Conservation (phyloP, 2,888 invertebrate species). For the Lymantria dispar region DNA sequence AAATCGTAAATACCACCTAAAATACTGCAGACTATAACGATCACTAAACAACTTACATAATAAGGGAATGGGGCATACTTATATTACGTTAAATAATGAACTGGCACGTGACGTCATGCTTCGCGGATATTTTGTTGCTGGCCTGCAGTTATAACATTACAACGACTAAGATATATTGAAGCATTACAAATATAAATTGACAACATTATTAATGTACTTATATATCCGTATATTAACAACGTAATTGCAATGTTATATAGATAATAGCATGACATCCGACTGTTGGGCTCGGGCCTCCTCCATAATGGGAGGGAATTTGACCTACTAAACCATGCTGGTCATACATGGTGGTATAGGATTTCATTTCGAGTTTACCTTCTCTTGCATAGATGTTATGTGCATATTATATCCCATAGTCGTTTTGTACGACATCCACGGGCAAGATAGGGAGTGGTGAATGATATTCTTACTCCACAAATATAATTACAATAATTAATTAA, state of each 20-base stretch:
- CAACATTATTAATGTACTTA: slow-evolving; percentile 19
- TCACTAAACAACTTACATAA: background rate
- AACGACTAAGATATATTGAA: slow-evolving; percentile 26
- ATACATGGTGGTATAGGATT: too few species aligned
- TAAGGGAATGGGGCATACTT: background rate
- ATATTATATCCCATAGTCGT: too few species aligned
- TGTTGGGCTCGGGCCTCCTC: too few species aligned
- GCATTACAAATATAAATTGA: slow-evolving; percentile 25
- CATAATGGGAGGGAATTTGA: too few species aligned
- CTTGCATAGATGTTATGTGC: too few species aligned
- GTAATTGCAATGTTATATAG: background rate
- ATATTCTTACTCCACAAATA: too few species aligned
- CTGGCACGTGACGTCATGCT: slow-evolving; percentile 22
- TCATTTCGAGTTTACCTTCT: too few species aligned
- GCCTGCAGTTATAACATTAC: slow-evolving; percentile 21
- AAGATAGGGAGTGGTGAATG: too few species aligned
- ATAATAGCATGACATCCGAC: too few species aligned
- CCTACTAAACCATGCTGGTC: too few species aligned
- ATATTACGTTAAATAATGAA: slow-evolving; percentile 6
- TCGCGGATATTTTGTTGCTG: slow-evolving; percentile 12
- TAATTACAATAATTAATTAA: background rate
- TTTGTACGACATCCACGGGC: too few species aligned
- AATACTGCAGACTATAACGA: background rate
- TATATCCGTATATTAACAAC: slow-evolving; percentile 13
- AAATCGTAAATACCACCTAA: background rate